Base-by-base conservation (phyloP, 2,113 vertebrate genomes). In the Rhinoderma darwinii region DNA sequence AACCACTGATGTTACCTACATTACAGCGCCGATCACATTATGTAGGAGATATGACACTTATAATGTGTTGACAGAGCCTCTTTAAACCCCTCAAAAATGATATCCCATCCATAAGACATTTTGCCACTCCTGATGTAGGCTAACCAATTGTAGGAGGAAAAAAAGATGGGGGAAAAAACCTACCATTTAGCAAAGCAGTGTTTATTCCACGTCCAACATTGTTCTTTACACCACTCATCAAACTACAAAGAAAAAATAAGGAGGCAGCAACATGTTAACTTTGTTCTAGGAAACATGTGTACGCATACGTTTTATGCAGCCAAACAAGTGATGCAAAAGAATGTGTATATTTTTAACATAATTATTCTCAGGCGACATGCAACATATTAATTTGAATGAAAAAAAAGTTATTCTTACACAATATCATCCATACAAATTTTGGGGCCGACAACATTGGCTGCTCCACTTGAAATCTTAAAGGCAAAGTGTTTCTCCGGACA, bases 171-270 rank as follows among this genome's bases (percentile, higher is more conserved):
- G 2, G 1, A 41, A 37, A 43, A 51, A 35, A 91, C 93, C 94
- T 95, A 99, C 98, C 98, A 86, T 98, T 95, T 76, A 97, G 92
- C 85, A 98, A 93, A 37, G 96, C 98, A 11, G 97, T 91, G 91
- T 99, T 99, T 86, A 99, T 95, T 82, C 98, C 98, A 93, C 98
- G 95, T 75, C 97, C 98, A 79, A 99, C 96, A 1, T 99, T 99
- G 92, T 99, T 99, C 93, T 97, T 99, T 76, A 99, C 97, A 1
- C 96, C 93, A 70, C 98, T 99, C 97, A 99, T 99, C 89, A 99
- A 87, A 87, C 98, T 99, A 89, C 10, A 89, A 89, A 85, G 90
- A 79, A 90, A 88, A 35, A 44, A 35, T 25, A 27, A 5, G 12
- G 7, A 72, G 30, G 3, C 27, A 63, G 27, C 3, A 30, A 30